A percentile compares a stretch with the other conserved stretches of the same genome.
phyloP scores from a whole-genome alignment of 1,140 invertebrate genomes.

The Paraescarpia echinospica region DNA sequence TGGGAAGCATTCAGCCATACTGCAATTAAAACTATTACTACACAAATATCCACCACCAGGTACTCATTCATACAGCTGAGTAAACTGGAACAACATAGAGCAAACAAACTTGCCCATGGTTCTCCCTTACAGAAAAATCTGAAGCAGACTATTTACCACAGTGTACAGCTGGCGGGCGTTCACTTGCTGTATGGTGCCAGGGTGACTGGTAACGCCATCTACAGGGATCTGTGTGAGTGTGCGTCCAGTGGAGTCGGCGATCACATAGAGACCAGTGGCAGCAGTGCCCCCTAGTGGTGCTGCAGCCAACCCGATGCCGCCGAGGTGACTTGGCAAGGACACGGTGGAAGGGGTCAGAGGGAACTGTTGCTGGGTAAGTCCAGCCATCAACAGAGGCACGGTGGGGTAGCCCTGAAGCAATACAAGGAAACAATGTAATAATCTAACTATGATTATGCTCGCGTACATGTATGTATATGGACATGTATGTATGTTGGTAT shows the following conservation, averaged over 20 bases:
- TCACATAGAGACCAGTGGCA: not conserved
- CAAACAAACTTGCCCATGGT: no score
- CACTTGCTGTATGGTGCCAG: not conserved
- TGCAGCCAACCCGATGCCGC: not conserved
- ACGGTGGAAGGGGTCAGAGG: not conserved
- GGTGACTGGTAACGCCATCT: not conserved
- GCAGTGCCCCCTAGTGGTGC: not conserved
- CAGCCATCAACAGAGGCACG: slow-evolving; percentile 31
- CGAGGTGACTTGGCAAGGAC: not conserved
- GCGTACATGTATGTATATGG: not conserved
- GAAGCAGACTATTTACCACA: not conserved
- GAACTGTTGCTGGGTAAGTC: not conserved
- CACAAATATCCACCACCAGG: no score
- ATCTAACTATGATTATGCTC: no score
- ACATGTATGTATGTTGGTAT: not conserved
- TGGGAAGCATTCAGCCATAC: no score
- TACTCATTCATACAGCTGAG: no score
- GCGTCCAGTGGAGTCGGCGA: not conserved
- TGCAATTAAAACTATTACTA: no score
- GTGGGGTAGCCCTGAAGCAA: slow-evolving; percentile 36
- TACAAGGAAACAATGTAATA: not conserved
- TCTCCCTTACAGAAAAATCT: not conserved
- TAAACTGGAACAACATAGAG: no score
- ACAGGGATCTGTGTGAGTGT: not conserved
- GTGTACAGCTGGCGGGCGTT: not conserved